Percentiles rank a stretch among this genome's conserved stretches.
These are phyloP conservation scores for Ctenochaetus hawaiiensis DNA, from an alignment of 2,797 vertebrate genomes.

Conservation along the genomic window DNA sequence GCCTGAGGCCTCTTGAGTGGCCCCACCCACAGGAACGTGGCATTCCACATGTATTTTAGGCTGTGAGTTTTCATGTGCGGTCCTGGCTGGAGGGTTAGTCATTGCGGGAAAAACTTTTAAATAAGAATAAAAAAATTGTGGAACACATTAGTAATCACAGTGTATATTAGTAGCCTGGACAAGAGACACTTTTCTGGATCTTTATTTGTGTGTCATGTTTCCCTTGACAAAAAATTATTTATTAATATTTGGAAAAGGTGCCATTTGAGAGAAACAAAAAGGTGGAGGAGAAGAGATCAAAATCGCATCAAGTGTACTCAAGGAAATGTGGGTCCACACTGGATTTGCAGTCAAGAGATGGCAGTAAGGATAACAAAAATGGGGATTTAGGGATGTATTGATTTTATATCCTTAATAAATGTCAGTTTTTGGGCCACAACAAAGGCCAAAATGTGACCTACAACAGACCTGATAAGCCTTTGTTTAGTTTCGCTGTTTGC, in stretches of 20 bases:
- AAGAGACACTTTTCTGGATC: conserved; percentile 6
- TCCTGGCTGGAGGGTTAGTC: conserved; percentile 50
- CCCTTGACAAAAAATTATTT: not conserved
- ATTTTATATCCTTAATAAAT: too few species aligned
- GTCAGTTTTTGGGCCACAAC: too few species aligned
- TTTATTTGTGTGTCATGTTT: conserved; percentile 20
- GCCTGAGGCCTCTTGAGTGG: conserved; percentile 20
- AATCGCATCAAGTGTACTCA: too few species aligned
- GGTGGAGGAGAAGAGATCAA: not conserved
- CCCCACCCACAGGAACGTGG: conserved; percentile 63
- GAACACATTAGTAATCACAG: conserved; percentile 10
- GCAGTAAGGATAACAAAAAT: too few species aligned
- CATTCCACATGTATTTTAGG: conserved; percentile 69
- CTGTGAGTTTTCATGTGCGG: conserved; percentile 56
- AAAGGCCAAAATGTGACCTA: too few species aligned
- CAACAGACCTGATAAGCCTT: too few species aligned
- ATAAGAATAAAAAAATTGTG: conserved; percentile 10
- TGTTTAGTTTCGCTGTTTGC: too few species aligned
- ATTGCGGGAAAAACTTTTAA: conserved; percentile 37
- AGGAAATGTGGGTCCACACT: too few species aligned
- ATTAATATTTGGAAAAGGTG: not conserved
- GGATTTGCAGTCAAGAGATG: too few species aligned
- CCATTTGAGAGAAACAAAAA: not conserved
- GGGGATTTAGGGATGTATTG: too few species aligned
- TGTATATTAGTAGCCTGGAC: conserved; percentile 2